phyloP scores from a whole-genome alignment of 2,888 invertebrate species.

The Villa cingulata region DNA sequence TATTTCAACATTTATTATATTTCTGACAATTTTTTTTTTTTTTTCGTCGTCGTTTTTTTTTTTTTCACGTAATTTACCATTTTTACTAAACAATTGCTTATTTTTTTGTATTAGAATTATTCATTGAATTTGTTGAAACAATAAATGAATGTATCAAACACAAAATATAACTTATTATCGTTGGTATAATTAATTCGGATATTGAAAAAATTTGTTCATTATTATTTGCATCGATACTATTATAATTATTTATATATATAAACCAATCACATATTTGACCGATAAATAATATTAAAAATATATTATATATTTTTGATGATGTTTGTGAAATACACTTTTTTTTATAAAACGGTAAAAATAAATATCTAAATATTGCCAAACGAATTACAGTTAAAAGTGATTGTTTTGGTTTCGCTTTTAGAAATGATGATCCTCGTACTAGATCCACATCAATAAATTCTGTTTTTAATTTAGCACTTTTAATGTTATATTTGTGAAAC shows the following conservation, averaged over 20 bases:
- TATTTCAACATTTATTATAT: too few relatives aligned
- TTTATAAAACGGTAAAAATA: slow-evolving; percentile 71
- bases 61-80: too few relatives aligned
- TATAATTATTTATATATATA: slow-evolving; percentile 32
- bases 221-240: slow-evolving; percentile 22
- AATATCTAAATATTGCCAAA: slow-evolving; percentile 64
- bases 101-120: too few relatives aligned
- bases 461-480: slow-evolving; percentile 68
- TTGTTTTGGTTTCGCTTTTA: slow-evolving; percentile 90
- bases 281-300: slow-evolving; percentile 64
- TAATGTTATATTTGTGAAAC: too few relatives aligned
- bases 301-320: slow-evolving; percentile 55
- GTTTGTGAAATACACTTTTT: slow-evolving; percentile 90
- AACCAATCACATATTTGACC: slow-evolving; percentile 46
- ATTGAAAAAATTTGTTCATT: too few relatives aligned
- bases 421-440: slow-evolving; percentile 89
- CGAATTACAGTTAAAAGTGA: slow-evolving; percentile 73
- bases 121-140: too few relatives aligned
- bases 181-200: too few relatives aligned
- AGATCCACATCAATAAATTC: slow-evolving; percentile 93
- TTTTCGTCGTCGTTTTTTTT: too few relatives aligned
- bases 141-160: too few relatives aligned
- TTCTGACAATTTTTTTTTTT: too few relatives aligned
- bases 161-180: too few relatives aligned
- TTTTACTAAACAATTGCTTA: too few relatives aligned